phyloP scores from a whole-genome alignment of 2,797 vertebrate species.

The Podarcis siculus region DNA sequence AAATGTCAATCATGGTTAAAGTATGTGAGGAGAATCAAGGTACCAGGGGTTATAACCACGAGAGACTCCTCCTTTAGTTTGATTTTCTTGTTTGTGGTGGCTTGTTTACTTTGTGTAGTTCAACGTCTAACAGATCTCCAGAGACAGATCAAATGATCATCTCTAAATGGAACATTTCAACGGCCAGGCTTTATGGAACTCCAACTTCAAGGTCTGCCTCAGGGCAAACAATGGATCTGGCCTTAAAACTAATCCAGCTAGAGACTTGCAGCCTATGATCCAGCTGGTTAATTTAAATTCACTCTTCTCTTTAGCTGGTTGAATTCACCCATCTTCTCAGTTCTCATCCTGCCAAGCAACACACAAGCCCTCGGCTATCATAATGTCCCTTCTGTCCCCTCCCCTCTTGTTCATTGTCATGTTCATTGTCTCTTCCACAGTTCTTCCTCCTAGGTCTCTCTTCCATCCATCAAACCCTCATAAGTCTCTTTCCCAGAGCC shows the following conservation, averaged over 20 bases:
- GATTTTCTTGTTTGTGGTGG: background rate
- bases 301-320: background rate
- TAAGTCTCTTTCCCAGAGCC: background rate
- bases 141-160: background rate
- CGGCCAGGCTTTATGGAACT: background rate
- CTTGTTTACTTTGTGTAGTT: background rate
- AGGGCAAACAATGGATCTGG: background rate
- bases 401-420: background rate
- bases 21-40: background rate
- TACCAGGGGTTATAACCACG: background rate
- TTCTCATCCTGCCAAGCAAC: background rate
- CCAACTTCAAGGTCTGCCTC: background rate
- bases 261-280: background rate
- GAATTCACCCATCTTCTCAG: background rate
- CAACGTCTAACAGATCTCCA: background rate
- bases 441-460: background rate
- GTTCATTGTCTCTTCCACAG: background rate
- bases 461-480: background rate
- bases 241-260: background rate
- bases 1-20: conserved; percentile 44
- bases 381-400: background rate
- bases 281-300: background rate
- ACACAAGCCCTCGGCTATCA: background rate
- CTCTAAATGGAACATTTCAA: background rate
- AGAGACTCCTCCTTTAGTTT: background rate